These are phyloP conservation scores for Bergia puertoricense DNA, from an alignment of 92 coral and sea anemone species.

Conservation along the genomic window DNA sequence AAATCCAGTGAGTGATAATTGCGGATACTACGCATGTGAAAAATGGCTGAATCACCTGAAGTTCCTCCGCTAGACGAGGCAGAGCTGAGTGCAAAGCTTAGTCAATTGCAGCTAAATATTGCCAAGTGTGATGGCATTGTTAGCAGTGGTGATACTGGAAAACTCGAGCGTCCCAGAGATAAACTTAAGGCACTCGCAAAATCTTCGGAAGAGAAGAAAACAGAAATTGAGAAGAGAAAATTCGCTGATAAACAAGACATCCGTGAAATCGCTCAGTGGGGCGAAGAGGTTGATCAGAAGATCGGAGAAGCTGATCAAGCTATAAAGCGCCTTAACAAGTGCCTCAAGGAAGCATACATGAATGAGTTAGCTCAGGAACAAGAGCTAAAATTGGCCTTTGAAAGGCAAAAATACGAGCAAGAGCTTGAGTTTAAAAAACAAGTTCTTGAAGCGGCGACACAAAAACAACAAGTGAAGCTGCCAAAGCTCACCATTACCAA, in stretches of 20 bases:
- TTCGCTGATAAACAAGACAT: neutral
- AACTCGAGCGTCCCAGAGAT: constrained; percentile 14
- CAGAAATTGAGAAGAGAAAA: neutral
- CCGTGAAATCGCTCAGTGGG: too few species aligned
- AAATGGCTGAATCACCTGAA: neutral
- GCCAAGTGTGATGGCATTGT: constrained; percentile 16
- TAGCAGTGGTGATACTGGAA: constrained; percentile 11
- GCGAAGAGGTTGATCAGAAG: too few species aligned
- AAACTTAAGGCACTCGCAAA: constrained; percentile 19
- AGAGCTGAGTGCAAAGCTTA: constrained; percentile 11
- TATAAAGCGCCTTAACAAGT: neutral
- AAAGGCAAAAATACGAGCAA: neutral
- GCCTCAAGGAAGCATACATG: neutral
- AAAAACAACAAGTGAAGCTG: neutral
- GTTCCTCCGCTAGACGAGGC: constrained; percentile 7
- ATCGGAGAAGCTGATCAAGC: neutral
- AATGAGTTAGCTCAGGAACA: constrained; percentile 14
- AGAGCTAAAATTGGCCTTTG: neutral
- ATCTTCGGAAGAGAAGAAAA: neutral
- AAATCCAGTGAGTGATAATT: neutral
- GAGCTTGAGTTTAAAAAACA: neutral
- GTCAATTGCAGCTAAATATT: constrained; percentile 2
- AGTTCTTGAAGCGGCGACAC: neutral
- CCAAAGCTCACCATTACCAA: constrained; percentile 33
- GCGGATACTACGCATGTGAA: neutral